Evolutionary conservation across 2,888 invertebrate species (phyloP), one percentile per base, ranked within the genome.

Genomic region (Plagodis pulveraria): DNA sequence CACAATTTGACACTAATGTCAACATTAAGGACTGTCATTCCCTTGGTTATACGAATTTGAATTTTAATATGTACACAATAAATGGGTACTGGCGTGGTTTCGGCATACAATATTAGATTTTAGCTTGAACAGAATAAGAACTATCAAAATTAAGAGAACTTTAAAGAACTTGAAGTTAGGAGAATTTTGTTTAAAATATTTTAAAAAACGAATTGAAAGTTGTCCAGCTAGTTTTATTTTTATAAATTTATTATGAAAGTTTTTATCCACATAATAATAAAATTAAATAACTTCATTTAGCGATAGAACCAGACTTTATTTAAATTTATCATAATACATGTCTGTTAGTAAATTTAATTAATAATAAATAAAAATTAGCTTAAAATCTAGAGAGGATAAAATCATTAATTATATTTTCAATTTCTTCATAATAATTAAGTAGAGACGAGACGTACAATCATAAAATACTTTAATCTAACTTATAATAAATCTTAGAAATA

Each of bases 221-320:
- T n/a, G n/a, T n/a, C n/a, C n/a, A n/a, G n/a, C n/a, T n/a, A n/a
- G n/a, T n/a, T n/a, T n/a, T n/a, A n/a, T n/a, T n/a, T n/a, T n/a
- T n/a, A n/a, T n/a, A n/a, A n/a, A n/a, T n/a, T n/a, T 2, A 22
- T 22, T 22, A 22, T 22, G 1, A 22, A 9, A 4, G 38, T 8
- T 9, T 4, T 38, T 38, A 8, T 38, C 38, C 9, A 6, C 5
- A 4, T 9, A 8, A 38, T 6, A 38, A 8, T 38, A 5, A 1
- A 38, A 38, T 4, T 2, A 50, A 10, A 44, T 40, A 44, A 33
- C 6, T 1, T 44, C 6, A 38, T 34, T n/a, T 0, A 50, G 6
- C 35, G 38, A 50, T 46, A 10, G 41, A 49, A 64, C 46, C 64
- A 67, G 34, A 67, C 48, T 72, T 71, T 71, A 73, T 69, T 69